A percentile compares a stretch with the other conserved stretches of the same genome.
Evolutionary conservation across 2,113 vertebrate species (phyloP).

Genomic region (Mus spicilegus): DNA sequence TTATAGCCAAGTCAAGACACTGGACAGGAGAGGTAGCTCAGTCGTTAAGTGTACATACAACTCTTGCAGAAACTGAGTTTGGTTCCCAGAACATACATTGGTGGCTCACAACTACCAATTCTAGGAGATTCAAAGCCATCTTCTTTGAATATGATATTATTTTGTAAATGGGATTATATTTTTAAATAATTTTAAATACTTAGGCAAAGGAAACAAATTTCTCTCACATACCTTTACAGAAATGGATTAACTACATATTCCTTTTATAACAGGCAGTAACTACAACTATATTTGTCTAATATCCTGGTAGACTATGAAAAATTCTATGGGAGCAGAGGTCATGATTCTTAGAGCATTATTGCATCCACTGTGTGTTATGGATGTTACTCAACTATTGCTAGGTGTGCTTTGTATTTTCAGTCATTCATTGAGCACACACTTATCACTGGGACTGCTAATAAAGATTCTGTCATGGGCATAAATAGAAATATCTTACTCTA

Average conservation of each 20-base stretch:
- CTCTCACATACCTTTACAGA: not conserved
- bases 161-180: conserved; percentile 29
- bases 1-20: not conserved
- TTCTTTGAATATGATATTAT: conserved; percentile 44
- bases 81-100: not conserved
- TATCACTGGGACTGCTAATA: not conserved
- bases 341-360: conserved; percentile 10
- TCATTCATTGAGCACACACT: conserved; percentile 45
- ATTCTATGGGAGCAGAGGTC: not conserved
- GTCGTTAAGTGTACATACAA: not conserved
- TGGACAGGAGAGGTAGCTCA: not conserved
- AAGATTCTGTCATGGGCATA: not conserved
- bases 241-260: not conserved
- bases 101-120: not conserved
- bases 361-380: not conserved
- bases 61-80: not conserved
- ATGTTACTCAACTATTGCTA: not conserved
- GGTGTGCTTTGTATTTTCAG: conserved; percentile 20
- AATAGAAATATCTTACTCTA: not conserved
- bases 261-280: not conserved
- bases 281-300: conserved; percentile 22
- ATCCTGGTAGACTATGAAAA: not conserved
- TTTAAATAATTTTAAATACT: conserved; percentile 7
- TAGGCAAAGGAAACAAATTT: not conserved
- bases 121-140: not conserved